Evolutionary conservation across 2,113 vertebrate genomes (phyloP).

Genomic region (Typhlomys cinereus): DNA sequence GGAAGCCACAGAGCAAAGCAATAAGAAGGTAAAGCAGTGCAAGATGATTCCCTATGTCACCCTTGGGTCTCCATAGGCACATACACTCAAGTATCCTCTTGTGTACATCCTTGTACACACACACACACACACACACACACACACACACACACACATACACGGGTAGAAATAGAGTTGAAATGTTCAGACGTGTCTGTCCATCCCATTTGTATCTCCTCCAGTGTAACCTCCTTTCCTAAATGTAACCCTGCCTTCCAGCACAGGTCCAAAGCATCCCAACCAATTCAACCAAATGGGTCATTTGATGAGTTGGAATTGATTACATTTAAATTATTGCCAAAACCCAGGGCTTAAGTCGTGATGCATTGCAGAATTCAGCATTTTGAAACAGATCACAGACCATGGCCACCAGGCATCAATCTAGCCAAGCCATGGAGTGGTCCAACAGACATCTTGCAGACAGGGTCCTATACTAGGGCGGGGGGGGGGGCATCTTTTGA

Average conservation of each 20-base stretch:
- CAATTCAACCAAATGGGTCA: background rate
- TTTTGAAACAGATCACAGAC: background rate
- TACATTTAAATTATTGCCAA: background rate
- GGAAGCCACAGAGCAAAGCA: no score
- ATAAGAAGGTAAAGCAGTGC: no score
- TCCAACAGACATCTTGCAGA: background rate
- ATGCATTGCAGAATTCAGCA: background rate
- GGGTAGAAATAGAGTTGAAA: background rate
- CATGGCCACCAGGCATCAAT: background rate
- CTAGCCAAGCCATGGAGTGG: background rate
- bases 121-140: no score
- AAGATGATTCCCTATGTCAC: no score
- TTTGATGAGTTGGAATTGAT: background rate
- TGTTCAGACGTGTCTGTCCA: background rate
- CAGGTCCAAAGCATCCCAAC: background rate
- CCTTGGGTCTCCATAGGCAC: no score
- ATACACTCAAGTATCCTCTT: no score
- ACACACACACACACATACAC: no score
- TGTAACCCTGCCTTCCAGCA: background rate
- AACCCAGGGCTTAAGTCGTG: background rate
- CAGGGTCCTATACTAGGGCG: background rate
- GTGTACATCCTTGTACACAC: no score
- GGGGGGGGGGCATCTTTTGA: no score
- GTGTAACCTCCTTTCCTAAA: background rate
- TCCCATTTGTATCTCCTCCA: constrained; percentile 27